phyloP scores from a whole-genome alignment of 30 jellyfish, hydroid and myxozoan species.

The Aurelia aurita region DNA sequence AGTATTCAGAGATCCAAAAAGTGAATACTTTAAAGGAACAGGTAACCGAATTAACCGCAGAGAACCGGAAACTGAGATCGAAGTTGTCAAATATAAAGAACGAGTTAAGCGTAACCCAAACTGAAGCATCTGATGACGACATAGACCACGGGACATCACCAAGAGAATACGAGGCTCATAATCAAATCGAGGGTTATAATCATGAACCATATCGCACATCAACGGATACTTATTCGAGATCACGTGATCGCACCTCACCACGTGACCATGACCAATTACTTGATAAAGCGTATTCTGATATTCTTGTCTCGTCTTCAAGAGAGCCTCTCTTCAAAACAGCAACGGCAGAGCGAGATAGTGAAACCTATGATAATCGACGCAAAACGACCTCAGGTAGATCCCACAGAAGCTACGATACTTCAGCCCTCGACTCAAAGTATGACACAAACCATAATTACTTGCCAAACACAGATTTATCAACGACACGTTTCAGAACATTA shows the following conservation, averaged over 20 bases:
- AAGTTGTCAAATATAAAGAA: conserved; percentile 4
- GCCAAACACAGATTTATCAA: not conserved
- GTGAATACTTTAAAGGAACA: conserved; percentile 5
- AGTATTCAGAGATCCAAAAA: conserved; percentile 34
- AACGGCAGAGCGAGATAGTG: not conserved
- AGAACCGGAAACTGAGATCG: conserved; percentile 11
- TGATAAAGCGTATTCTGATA: too few relatives aligned
- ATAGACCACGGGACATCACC: not conserved
- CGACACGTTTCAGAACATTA: conserved; percentile 7
- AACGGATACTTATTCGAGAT: too few relatives aligned
- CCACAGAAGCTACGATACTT: too few relatives aligned
- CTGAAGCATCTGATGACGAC: not conserved
- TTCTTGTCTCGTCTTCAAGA: too few relatives aligned
- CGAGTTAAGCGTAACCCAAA: conserved; percentile 2
- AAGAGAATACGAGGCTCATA: not conserved
- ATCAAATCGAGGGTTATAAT: not conserved
- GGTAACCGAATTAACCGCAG: conserved; percentile 5
- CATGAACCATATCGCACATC: too few relatives aligned
- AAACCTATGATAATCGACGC: not conserved
- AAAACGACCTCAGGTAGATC: too few relatives aligned
- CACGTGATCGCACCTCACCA: too few relatives aligned
- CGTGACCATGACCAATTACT: too few relatives aligned
- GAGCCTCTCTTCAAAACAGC: too few relatives aligned
- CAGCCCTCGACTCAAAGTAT: not conserved
- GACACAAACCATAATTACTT: conserved; percentile 16